Evolutionary conservation across 2,888 invertebrate genomes (phyloP).

Genomic region (Lypha dubia): DNA sequence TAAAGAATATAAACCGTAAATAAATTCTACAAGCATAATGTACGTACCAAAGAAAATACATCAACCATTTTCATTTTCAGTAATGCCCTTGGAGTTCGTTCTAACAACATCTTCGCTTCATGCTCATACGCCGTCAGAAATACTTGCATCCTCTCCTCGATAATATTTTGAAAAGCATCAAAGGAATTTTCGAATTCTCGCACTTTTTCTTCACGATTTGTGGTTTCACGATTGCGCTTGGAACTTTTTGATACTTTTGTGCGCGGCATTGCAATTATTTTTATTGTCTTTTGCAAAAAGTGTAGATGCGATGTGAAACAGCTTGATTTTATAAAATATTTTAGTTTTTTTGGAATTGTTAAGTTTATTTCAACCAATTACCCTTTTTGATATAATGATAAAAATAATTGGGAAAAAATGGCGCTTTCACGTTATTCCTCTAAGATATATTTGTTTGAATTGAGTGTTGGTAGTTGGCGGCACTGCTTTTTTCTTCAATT

Average conservation of each 20-base stretch:
- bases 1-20: no score
- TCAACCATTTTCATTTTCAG: slow-evolving; percentile 78
- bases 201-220: slow-evolving; percentile 81
- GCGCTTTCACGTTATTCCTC: slow-evolving; percentile 40
- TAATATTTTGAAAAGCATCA: slow-evolving; percentile 75
- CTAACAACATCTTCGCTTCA: slow-evolving; percentile 72
- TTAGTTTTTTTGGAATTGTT: background rate
- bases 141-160: slow-evolving; percentile 76
- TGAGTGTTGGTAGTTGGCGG: slow-evolving; percentile 24
- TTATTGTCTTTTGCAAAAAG: background rate
- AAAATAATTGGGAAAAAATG: slow-evolving; percentile 55
- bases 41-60: slow-evolving; percentile 76
- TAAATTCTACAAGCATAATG: no score
- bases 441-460: slow-evolving; percentile 28
- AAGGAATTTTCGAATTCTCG: slow-evolving; percentile 79
- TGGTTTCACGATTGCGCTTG: slow-evolving; percentile 82
- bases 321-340: background rate
- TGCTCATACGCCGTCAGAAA: slow-evolving; percentile 72
- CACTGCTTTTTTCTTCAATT: slow-evolving; percentile 44
- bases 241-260: slow-evolving; percentile 82
- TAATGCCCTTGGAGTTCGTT: slow-evolving; percentile 75
- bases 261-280: slow-evolving; percentile 78
- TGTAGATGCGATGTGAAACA: slow-evolving; percentile 27
- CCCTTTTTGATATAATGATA: background rate
- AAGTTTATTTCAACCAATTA: background rate